Percentiles rank a stretch among this genome's conserved stretches.
Evolutionary conservation across 2,888 invertebrate species (phyloP).

Genomic region (Eristalis intricaria): DNA sequence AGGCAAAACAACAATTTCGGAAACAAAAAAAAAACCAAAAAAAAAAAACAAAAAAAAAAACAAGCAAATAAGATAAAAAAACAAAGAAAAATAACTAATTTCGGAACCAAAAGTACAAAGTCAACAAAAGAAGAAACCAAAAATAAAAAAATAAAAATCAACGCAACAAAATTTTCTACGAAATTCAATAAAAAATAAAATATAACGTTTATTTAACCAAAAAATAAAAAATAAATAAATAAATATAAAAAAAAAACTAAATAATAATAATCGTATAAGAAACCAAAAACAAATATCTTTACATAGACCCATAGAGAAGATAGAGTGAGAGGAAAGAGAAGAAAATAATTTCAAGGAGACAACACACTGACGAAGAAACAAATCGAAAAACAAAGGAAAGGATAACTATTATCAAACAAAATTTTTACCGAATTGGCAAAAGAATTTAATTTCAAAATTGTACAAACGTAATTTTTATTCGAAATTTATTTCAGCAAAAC

Average conservation of each 20-base stretch:
- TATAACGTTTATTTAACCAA: constrained; percentile 35
- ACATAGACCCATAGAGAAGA: neutral
- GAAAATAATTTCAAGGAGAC: neutral
- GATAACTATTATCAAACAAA: constrained; percentile 8
- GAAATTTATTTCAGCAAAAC: neutral
- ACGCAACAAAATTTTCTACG: constrained; percentile 68
- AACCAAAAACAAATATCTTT: constrained; percentile 12
- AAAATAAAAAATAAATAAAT: constrained; percentile 58
- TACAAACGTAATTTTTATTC: neutral
- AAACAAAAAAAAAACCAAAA: constrained; percentile 73
- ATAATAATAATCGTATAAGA: constrained; percentile 17
- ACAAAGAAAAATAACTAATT: constrained; percentile 61
- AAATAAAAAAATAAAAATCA: constrained; percentile 38
- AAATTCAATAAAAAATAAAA: constrained; percentile 49
- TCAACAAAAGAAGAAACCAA: constrained; percentile 9
- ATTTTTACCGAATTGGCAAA: constrained; percentile 30
- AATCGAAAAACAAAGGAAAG: neutral
- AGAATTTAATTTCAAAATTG: constrained; percentile 36
- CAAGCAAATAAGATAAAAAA: constrained; percentile 42
- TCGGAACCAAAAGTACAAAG: constrained; percentile 71
- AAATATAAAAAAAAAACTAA: too few species aligned
- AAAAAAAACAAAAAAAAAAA: constrained; percentile 56
- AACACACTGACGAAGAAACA: neutral
- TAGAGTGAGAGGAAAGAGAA: neutral
- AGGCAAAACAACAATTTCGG: constrained; percentile 58